phyloP scores from a whole-genome alignment of 2,797 vertebrate genomes.

The Pseudochromis fuscus region DNA sequence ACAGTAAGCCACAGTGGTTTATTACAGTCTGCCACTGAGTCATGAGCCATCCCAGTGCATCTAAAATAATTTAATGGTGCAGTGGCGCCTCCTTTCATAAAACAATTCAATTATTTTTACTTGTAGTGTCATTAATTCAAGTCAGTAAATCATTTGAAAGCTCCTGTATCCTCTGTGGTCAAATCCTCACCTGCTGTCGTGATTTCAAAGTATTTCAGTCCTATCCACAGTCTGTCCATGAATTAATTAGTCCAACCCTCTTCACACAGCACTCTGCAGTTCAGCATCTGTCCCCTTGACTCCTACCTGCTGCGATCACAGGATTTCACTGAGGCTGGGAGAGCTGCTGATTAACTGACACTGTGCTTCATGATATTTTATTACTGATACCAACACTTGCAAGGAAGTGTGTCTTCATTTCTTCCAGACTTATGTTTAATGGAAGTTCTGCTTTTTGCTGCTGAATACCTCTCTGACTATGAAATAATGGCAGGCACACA shows the following conservation, averaged over 20 bases:
- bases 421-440: neutral
- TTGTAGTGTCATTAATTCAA: neutral
- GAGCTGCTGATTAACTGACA: neutral
- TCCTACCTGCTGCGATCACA: neutral
- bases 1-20: neutral
- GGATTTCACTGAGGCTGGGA: neutral
- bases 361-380: neutral
- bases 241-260: constrained; percentile 20
- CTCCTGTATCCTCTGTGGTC: neutral
- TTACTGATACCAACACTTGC: neutral
- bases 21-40: neutral
- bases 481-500: neutral
- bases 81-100: neutral
- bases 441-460: neutral
- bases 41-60: neutral
- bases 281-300: neutral
- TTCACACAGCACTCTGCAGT: neutral
- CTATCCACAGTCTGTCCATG: neutral
- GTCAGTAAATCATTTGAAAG: neutral
- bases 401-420: neutral
- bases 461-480: constrained; percentile 2
- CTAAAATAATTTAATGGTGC: neutral
- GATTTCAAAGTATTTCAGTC: neutral
- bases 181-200: neutral
- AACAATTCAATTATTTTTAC: too few relatives aligned